Evolutionary conservation across 2,113 vertebrate species (phyloP), one percentile per base, ranked within the genome.

Genomic region (Podiceps cristatus): DNA sequence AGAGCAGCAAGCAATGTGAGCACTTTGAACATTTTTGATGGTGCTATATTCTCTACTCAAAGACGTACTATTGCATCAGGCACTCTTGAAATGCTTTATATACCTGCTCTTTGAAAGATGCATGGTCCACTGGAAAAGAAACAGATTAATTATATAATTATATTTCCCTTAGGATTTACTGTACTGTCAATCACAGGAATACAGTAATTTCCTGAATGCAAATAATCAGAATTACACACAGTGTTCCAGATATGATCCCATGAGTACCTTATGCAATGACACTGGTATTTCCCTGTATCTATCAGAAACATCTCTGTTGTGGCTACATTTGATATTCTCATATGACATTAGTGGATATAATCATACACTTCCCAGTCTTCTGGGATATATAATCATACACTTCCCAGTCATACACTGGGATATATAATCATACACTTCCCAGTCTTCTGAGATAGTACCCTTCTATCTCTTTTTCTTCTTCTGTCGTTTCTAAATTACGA

Each of bases 401-500:
- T 89, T 89, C 66, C 37, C 37, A 37, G 37, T 37, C 37, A n/a
- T n/a, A n/a, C n/a, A n/a, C n/a, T n/a, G n/a, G n/a, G n/a, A n/a
- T n/a, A 9, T 68, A 66, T 85, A 95, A 90, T 86, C 45, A 88
- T 27, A 64, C 11, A 40, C 53, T 89, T 89, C 66, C 37, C 37
- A 37, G 37, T 37, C 37, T n/a, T n/a, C n/a, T n/a, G n/a, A n/a
- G n/a, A n/a, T n/a, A 37, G 37, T 73, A 90, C 53, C 14, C 84
- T 85, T 91, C 81, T 60, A 75, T 97, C 49, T 85, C 53, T 88
- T 86, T 85, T 91, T 88, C 64, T 97, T 95, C 59, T 76, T 82
- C 87, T 96, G 88, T 94, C 87, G 93, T 71, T 76, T 83, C 88
- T 69, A 79, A 96, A 95, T 92, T 86, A 90, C 7, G 8, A 94